phyloP scores from a whole-genome alignment of 2,113 vertebrate species.

The Pseudois nayaur region DNA sequence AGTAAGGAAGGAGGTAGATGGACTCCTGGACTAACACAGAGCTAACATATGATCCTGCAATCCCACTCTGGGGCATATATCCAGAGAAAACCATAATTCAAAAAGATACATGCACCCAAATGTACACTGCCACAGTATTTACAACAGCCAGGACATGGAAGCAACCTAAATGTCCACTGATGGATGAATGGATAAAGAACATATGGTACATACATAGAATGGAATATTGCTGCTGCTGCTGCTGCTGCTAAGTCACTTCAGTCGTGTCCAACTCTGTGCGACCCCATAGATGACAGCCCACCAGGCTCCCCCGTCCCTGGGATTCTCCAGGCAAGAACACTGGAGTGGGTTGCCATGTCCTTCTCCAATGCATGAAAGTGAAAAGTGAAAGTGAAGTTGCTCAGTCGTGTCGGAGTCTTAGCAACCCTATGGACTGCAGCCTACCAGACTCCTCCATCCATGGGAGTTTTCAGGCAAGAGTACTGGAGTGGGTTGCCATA shows the following conservation, averaged over 20 bases:
- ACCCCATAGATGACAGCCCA: no score
- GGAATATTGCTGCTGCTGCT: background rate
- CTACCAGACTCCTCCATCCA: background rate
- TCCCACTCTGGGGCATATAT: background rate
- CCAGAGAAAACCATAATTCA: background rate
- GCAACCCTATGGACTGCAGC: background rate
- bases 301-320: no score
- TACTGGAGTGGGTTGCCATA: background rate
- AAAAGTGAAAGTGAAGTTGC: no score
- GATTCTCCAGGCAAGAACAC: no score
- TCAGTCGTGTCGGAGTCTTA: accelerated
- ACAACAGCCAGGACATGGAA: background rate
- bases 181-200: background rate
- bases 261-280: no score
- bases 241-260: no score
- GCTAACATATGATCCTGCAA: background rate
- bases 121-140: background rate
- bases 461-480: background rate
- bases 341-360: no score
- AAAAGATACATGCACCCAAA: background rate
- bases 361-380: no score
- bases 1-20: background rate
- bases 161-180: background rate
- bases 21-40: background rate
- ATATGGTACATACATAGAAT: background rate